phyloP scores from a whole-genome alignment of 2,113 vertebrate genomes.

The Cyanoliseus patagonus region DNA sequence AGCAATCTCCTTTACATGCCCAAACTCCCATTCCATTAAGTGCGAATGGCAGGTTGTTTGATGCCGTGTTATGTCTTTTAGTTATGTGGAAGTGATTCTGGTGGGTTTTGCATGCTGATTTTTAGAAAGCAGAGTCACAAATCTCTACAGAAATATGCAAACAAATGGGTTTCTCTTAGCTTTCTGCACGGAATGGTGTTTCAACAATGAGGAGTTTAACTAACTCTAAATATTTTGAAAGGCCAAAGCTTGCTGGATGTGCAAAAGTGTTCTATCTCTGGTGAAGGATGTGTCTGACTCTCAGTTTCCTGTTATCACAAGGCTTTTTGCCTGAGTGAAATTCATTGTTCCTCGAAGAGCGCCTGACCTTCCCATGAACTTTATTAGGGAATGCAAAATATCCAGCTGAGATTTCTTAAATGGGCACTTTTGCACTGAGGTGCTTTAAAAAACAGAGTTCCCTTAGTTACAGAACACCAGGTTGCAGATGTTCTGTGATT shows the following conservation, averaged over 20 bases:
- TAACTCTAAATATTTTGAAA: neutral
- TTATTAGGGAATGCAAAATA: neutral
- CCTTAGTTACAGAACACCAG: conserved; percentile 13
- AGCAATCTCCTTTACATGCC: neutral
- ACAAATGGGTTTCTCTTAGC: neutral
- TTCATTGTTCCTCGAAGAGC: neutral
- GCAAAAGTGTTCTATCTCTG: neutral
- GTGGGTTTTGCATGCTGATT: neutral
- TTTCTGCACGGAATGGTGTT: neutral
- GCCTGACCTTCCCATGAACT: neutral
- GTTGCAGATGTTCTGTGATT: neutral
- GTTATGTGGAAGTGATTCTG: neutral
- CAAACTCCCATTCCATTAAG: neutral
- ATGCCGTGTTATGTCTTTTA: neutral
- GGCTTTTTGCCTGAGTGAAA: neutral
- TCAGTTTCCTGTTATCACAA: neutral
- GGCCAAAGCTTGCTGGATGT: neutral
- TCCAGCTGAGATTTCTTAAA: neutral
- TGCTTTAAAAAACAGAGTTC: conserved; percentile 2
- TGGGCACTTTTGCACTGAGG: neutral
- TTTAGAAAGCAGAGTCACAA: neutral
- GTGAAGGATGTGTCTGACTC: neutral
- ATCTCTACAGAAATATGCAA: neutral
- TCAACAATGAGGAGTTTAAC: neutral
- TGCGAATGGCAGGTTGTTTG: neutral